A percentile compares a stretch with the other conserved stretches of the same genome.
phyloP scores from a whole-genome alignment of 2,113 vertebrate species.

The Euleptes europaea region DNA sequence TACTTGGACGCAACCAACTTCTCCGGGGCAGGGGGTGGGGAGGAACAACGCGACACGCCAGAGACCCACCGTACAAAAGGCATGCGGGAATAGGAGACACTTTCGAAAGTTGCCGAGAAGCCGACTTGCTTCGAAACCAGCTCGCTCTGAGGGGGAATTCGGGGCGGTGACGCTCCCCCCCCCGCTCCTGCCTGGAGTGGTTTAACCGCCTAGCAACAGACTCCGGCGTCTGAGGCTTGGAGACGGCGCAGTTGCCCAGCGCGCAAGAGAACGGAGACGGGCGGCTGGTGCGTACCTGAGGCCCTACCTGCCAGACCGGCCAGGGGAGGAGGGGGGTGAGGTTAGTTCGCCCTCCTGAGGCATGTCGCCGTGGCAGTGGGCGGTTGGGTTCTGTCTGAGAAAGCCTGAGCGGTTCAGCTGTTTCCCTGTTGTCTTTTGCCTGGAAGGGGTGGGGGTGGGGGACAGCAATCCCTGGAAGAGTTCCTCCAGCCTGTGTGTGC shows the following conservation, averaged over 20 bases:
- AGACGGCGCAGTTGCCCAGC: not conserved
- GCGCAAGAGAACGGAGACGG: not conserved
- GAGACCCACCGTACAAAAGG: not conserved
- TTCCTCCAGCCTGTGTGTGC: too few relatives aligned
- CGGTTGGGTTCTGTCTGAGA: not conserved
- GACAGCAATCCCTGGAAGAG: too few relatives aligned
- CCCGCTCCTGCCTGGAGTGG: rapidly evolving
- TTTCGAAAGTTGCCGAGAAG: too few relatives aligned
- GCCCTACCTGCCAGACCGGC: too few relatives aligned
- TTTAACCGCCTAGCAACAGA: conserved; percentile 57
- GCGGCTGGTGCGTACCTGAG: not conserved
- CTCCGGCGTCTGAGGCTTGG: conserved; percentile 22
- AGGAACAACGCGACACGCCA: not conserved
- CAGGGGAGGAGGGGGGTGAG: too few relatives aligned
- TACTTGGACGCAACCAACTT: conserved; percentile 7
- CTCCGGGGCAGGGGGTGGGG: not conserved
- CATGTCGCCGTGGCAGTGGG: not conserved
- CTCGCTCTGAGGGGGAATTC: not conserved
- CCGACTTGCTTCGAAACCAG: not conserved
- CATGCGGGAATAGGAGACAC: rapidly evolving
- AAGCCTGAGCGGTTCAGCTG: not conserved
- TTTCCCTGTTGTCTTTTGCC: not conserved
- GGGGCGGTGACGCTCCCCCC: rapidly evolving
- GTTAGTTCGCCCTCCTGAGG: not conserved
- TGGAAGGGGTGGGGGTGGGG: too few relatives aligned